Base-by-base conservation (phyloP, 2,797 vertebrate species). In the Sparidentex hasta region DNA sequence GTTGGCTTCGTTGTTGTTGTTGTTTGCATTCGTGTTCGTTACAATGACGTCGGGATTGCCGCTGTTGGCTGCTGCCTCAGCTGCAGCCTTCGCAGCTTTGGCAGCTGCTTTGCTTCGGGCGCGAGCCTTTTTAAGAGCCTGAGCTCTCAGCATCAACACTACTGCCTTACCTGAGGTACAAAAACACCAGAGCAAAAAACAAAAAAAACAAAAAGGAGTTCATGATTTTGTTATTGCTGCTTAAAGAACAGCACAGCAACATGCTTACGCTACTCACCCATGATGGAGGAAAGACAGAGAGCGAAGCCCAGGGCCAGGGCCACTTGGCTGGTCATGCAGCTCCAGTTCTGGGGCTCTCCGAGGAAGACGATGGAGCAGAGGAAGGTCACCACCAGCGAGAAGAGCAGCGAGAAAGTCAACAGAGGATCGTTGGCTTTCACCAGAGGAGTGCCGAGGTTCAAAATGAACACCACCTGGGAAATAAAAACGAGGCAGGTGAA, bases 241-340 rank as follows among this genome's bases (percentile, higher is more conserved):
- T 9, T n/a, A 33, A 67, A 51, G 38, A 38, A 38, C 2, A 54
- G 8, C 33, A 11, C 2, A 70, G 29, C 33, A 21, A 18, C 1
- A 64, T 20, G 27, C 8, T 57, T 7, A 16, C 23, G 44, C 13
- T 17, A 2, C 92, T 38, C 55, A 94, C 96, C 96, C 88, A 97
- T 95, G 82, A 96, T 92, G 54, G 93, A 97, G 55, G 96, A 95
- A 8, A 97, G 94, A 75, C 91, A 93, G 48, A 97, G 88, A 54
- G 96, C 94, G 46, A 97, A 97, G 20, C 96, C 95, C 59, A 97
- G 76, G 8, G 95, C 96, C 65, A 98, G 92, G 1, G 93, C 95
- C 17, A 96, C 94, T 86, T 97, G 96, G 52, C 94, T 93, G 83
- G 96, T 95, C 96, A 96, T 96, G 89, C 96, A 97, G 77, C 95